phyloP scores from a whole-genome alignment of 2,888 invertebrate species.

The Luffia ferchaultella region DNA sequence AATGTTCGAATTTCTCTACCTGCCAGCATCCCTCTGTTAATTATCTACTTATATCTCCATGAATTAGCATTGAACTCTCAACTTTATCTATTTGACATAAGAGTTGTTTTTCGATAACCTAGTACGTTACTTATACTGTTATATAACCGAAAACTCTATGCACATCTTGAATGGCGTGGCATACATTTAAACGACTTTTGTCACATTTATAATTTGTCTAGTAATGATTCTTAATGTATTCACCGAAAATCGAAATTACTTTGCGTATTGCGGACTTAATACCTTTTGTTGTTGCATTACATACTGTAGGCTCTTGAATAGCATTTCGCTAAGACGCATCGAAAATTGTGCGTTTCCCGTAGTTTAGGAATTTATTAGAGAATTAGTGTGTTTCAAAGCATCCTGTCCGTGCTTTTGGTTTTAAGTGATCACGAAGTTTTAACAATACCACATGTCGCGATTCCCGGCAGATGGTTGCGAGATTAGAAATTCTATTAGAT shows the following conservation, averaged over 20 bases:
- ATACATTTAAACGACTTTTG: slow-evolving; percentile 45
- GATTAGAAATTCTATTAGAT: no score
- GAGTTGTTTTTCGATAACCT: slow-evolving; percentile 16
- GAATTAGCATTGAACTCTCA: slow-evolving; percentile 9
- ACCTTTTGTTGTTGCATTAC: no score
- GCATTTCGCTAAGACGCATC: slow-evolving; percentile 48
- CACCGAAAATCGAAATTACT: no score
- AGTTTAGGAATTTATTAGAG: slow-evolving; percentile 50
- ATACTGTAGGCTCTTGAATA: slow-evolving; percentile 29
- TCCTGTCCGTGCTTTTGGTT: slow-evolving; percentile 4
- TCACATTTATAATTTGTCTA: not conserved
- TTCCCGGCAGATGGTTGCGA: slow-evolving; percentile 23
- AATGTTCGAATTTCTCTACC: slow-evolving; percentile 64
- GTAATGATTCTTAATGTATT: not conserved
- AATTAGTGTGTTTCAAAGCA: slow-evolving; percentile 23
- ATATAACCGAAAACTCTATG: slow-evolving; percentile 20
- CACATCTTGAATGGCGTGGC: slow-evolving; percentile 61
- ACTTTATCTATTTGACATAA: slow-evolving; percentile 18
- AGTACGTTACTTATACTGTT: slow-evolving; percentile 23
- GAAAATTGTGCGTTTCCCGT: slow-evolving; percentile 53
- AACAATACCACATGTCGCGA: slow-evolving; percentile 20
- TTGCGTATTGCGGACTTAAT: no score
- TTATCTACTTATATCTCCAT: slow-evolving; percentile 16
- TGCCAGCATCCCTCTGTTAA: slow-evolving; percentile 30
- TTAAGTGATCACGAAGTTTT: slow-evolving; percentile 21